These are phyloP conservation scores for Sphaerophoria taeniata DNA, from an alignment of 2,888 invertebrate species.

Conservation along the genomic window DNA sequence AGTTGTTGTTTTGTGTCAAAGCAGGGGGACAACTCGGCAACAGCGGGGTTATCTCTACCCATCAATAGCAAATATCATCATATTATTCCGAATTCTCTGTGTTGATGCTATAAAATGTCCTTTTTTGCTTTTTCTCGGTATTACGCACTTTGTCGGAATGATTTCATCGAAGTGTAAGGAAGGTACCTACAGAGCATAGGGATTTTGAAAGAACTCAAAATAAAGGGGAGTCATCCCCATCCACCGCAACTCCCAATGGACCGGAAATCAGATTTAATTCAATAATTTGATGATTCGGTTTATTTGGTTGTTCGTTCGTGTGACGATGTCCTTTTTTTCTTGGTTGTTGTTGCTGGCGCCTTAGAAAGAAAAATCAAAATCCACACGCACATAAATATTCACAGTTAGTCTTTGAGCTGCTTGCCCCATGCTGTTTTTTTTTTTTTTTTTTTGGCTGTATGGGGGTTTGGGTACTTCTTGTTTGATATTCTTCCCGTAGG, in stretches of 20 bases:
- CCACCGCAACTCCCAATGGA: slow-evolving; percentile 56
- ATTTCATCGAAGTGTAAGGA: slow-evolving; percentile 23
- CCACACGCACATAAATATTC: not conserved
- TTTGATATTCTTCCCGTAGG: slow-evolving; percentile 40
- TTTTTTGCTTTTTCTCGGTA: slow-evolving; percentile 26
- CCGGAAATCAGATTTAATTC: slow-evolving; percentile 74
- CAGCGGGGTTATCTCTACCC: slow-evolving; percentile 11
- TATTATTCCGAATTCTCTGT: slow-evolving; percentile 50
- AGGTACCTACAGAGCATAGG: not conserved
- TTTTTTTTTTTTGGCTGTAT: too few relatives aligned
- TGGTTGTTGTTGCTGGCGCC: slow-evolving; percentile 1
- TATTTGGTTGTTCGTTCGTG: slow-evolving; percentile 71
- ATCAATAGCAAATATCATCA: slow-evolving; percentile 41
- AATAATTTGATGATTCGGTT: slow-evolving; percentile 75
- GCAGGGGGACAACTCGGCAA: slow-evolving; percentile 6
- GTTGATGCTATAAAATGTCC: slow-evolving; percentile 23
- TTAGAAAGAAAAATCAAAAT: slow-evolving; percentile 15
- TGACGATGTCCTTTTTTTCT: slow-evolving; percentile 61
- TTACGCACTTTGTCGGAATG: slow-evolving; percentile 48
- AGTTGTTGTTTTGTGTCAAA: slow-evolving; percentile 26
- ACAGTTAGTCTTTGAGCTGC: slow-evolving; percentile 17
- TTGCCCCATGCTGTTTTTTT: slow-evolving; percentile 45
- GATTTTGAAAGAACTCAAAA: slow-evolving; percentile 9
- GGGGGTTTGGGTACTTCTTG: not conserved
- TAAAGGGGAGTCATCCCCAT: not conserved